These are phyloP conservation scores for Acanthococcus lagerstroemiae DNA, from an alignment of 2,888 invertebrate species.

Conservation along the genomic window DNA sequence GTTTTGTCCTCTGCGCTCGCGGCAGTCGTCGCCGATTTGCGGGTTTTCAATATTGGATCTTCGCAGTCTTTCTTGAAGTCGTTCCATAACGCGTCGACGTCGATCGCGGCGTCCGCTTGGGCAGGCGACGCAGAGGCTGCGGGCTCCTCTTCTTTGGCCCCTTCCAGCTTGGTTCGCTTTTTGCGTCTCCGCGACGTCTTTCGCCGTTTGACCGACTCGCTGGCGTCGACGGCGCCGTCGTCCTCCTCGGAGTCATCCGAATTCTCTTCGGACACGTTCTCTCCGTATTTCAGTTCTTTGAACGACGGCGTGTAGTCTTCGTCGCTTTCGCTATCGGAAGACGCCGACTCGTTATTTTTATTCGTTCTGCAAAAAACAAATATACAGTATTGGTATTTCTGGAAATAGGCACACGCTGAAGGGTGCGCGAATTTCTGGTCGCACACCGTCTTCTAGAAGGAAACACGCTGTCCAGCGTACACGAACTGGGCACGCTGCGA, in stretches of 20 bases:
- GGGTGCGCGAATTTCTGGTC: too few species aligned
- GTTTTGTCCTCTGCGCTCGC: background rate
- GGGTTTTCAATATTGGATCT: background rate
- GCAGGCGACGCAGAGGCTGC: background rate
- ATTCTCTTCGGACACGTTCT: slow-evolving; percentile 3
- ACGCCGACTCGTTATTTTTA: slow-evolving; percentile 14
- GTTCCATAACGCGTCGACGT: slow-evolving; percentile 20
- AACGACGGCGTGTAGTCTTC: slow-evolving; percentile 23
- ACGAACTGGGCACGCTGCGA: too few species aligned
- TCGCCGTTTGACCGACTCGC: background rate
- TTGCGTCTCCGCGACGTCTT: background rate
- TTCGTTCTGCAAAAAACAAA: slow-evolving; percentile 20
- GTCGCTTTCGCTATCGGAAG: slow-evolving; percentile 28
- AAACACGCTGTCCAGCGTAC: too few species aligned
- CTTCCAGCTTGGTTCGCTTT: background rate
- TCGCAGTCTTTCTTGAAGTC: slow-evolving; percentile 8
- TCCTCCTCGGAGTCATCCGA: slow-evolving; percentile 10
- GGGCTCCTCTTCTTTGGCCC: background rate
- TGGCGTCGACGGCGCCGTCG: background rate
- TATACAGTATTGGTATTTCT: background rate
- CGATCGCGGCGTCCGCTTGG: background rate
- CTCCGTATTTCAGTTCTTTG: slow-evolving; percentile 12
- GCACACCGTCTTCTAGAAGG: too few species aligned
- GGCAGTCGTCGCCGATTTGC: background rate
- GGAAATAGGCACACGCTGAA: too few species aligned